These are phyloP conservation scores for Anhinga rufa DNA, from an alignment of 2,113 vertebrate genomes.

Conservation along the genomic window DNA sequence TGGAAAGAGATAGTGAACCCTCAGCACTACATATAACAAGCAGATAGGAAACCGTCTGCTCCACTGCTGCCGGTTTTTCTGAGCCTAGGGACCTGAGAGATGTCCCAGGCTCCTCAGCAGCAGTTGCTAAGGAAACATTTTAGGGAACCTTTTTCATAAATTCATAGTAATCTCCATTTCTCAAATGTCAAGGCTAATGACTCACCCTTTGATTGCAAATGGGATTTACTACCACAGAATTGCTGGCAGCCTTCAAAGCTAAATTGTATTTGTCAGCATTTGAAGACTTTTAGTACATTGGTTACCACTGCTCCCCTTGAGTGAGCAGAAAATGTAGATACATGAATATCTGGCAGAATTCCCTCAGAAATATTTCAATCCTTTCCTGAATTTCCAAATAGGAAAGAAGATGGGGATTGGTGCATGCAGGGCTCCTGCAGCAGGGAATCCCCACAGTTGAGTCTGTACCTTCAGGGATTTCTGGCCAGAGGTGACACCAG, in stretches of 20 bases:
- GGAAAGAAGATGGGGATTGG: neutral
- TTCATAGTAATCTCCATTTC: constrained; percentile 74
- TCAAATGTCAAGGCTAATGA: constrained; percentile 75
- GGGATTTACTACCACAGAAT: constrained; percentile 73
- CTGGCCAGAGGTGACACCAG: neutral
- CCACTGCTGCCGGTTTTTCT: neutral
- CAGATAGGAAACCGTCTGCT: constrained; percentile 25
- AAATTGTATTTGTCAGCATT: constrained; percentile 74
- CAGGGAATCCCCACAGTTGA: neutral
- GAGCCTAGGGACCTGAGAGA: constrained; percentile 54
- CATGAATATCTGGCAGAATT: constrained; percentile 56
- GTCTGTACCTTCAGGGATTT: neutral
- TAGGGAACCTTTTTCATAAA: constrained; percentile 72
- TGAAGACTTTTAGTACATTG: constrained; percentile 67
- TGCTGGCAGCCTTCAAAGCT: constrained; percentile 72
- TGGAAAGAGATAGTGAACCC: neutral
- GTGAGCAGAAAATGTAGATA: constrained; percentile 58
- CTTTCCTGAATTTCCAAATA: constrained; percentile 3
- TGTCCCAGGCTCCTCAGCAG: constrained; percentile 59
- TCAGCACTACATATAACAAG: neutral
- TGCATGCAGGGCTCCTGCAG: neutral
- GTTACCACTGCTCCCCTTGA: constrained; percentile 58
- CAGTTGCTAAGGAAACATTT: constrained; percentile 75
- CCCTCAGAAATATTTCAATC: constrained; percentile 13
- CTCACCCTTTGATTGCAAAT: constrained; percentile 74